These are phyloP conservation scores for Aplysina aerophoba DNA, from an alignment of 37 sponge, comb jelly and placozoan species.

Conservation along the genomic window DNA sequence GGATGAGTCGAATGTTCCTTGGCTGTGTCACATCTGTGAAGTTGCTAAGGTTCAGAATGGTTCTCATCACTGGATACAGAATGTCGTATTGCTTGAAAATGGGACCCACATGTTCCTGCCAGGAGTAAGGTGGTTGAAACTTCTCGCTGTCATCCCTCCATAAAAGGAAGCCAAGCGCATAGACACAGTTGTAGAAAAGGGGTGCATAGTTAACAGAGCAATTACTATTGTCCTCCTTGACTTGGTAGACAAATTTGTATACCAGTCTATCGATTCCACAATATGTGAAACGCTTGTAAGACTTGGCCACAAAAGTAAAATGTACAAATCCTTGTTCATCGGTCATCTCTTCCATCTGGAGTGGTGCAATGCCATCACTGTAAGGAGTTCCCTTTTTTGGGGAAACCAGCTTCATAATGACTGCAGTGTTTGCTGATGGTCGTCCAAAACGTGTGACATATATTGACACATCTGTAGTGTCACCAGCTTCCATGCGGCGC, in stretches of 20 bases:
- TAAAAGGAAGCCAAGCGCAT: neutral
- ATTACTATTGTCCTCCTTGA: neutral
- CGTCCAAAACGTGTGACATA: neutral
- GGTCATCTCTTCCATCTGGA: neutral
- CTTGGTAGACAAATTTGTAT: slow-evolving; percentile 20
- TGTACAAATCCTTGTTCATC: slow-evolving; percentile 13
- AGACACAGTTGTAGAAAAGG: neutral
- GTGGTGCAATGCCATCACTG: neutral
- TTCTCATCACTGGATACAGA: slow-evolving; percentile 55
- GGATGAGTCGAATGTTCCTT: slow-evolving; percentile 39
- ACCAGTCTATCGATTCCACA: slow-evolving; percentile 17
- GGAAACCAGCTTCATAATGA: neutral
- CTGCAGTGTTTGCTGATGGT: neutral
- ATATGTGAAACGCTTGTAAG: too few species aligned
- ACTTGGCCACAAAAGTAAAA: neutral
- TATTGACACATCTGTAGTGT: neutral
- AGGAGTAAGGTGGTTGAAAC: neutral
- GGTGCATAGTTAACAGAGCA: neutral
- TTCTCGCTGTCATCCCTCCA: neutral
- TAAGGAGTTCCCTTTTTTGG: neutral
- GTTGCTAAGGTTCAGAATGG: slow-evolving; percentile 49
- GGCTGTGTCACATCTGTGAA: slow-evolving; percentile 38
- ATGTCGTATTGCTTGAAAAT: slow-evolving; percentile 41
- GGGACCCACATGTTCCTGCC: slow-evolving; percentile 34
- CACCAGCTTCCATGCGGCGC: neutral